These are phyloP conservation scores for Calephelis virginiensis DNA, from an alignment of 1,140 invertebrate species.

Conservation along the genomic window DNA sequence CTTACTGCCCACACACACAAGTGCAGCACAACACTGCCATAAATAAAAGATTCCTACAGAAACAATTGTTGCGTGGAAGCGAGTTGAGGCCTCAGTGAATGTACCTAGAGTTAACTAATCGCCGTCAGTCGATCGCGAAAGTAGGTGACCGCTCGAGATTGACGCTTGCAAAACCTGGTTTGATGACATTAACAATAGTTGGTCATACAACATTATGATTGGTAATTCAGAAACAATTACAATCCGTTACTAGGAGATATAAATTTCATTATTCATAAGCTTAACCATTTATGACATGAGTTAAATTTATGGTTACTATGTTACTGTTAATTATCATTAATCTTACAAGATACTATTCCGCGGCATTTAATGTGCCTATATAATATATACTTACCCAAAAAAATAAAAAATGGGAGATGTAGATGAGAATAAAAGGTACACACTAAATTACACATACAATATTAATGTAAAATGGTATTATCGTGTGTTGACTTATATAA, in stretches of 20 bases:
- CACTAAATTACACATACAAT: too few species aligned
- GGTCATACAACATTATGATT: slow-evolving; percentile 33
- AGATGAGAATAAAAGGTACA: too few species aligned
- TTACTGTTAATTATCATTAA: too few species aligned
- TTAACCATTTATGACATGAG: too few species aligned
- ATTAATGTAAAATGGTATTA: too few species aligned
- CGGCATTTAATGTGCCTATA: too few species aligned
- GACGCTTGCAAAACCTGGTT: slow-evolving; percentile 74
- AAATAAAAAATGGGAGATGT: too few species aligned
- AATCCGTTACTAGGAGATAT: background rate
- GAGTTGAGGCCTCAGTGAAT: slow-evolving; percentile 72
- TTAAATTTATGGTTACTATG: too few species aligned
- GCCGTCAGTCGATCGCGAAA: slow-evolving; percentile 73
- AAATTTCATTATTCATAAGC: too few species aligned
- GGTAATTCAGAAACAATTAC: slow-evolving; percentile 5
- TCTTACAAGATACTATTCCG: too few species aligned
- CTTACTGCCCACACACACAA: slow-evolving; percentile 67
- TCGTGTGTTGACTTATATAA: too few species aligned
- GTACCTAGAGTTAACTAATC: slow-evolving; percentile 69
- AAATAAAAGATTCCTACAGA: slow-evolving; percentile 78
- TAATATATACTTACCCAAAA: too few species aligned
- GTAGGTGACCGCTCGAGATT: slow-evolving; percentile 76
- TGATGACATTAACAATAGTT: slow-evolving; percentile 75
- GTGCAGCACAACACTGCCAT: slow-evolving; percentile 56
- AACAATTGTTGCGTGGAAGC: slow-evolving; percentile 78